Evolutionary conservation across 2,113 vertebrate species (phyloP), one percentile per base, ranked within the genome.

Genomic region (Mormyrus iriodes): DNA sequence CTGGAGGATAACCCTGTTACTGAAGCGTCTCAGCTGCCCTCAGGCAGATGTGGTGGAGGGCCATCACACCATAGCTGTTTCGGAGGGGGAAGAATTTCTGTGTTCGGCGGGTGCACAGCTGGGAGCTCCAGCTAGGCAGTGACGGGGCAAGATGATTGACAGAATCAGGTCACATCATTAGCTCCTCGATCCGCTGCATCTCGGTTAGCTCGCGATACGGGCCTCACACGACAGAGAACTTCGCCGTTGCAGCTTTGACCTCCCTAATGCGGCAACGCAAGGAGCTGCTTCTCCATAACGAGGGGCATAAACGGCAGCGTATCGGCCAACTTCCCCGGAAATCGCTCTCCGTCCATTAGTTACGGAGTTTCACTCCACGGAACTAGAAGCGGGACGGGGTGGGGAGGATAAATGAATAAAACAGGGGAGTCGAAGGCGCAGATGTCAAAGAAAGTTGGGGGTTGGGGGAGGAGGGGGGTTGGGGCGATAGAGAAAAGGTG

Each of bases 361-460:
- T 15, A 7, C n/a, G 19, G 79, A 35, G 27, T 49, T 1, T 86
- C 24, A 35, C n/a, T 24, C 82, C 24, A 2, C 21, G 24, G 21
- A 84, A 10, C 24, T 8, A 24, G 35, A 49, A 85, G n/a, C 85
- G 0, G 85, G 31, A 35, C 51, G n/a, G 51, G 27, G 85, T 19
- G 8, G 49, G 48, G n/a, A 85, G 83, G 39, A 85, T 58, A 58
- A 58, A 58, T 42, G 51, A 79, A 53, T 84, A 13, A 51, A 88
- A 48, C 58, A 85, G 76, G 85, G 46, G 79, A 79, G 82, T 84
- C 15, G 44, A 84, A n/a, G 82, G 17, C 55, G 51, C 27, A 86
- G 85, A 51, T 76, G 73, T 76, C 73, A 86, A 86, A 35, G 85
- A 53, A 84, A 84, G 44, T 58, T 88, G 76, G 17, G n/a, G 83